phyloP scores from a whole-genome alignment of 2,113 vertebrate genomes.

The Sterrhoptilus dennistouni region DNA sequence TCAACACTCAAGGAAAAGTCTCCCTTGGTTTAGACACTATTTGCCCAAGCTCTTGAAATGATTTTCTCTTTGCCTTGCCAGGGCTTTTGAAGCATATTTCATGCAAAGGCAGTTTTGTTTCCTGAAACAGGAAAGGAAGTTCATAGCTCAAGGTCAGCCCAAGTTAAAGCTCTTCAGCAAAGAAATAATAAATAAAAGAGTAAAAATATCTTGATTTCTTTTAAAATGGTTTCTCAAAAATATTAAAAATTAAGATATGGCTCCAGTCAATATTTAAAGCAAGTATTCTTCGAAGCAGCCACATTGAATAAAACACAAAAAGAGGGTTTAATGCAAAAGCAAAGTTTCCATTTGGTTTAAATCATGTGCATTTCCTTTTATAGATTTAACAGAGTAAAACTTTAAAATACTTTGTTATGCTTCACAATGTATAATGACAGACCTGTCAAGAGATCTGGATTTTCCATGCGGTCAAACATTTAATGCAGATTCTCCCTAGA shows the following conservation, averaged over 20 bases:
- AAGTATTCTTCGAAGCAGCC: slow-evolving; percentile 5
- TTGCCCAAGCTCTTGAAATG: slow-evolving; percentile 9
- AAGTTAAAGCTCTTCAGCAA: slow-evolving; percentile 10
- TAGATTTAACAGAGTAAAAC: slow-evolving; percentile 54
- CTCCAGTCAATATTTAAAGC: slow-evolving; percentile 3
- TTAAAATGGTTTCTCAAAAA: slow-evolving; percentile 58
- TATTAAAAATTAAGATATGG: slow-evolving; percentile 10
- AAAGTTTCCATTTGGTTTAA: slow-evolving; percentile 63
- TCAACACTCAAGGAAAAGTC: slow-evolving; percentile 49
- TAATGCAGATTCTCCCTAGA: slow-evolving; percentile 13
- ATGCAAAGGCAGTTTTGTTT: slow-evolving; percentile 52
- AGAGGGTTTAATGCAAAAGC: not conserved
- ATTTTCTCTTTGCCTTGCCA: slow-evolving; percentile 8
- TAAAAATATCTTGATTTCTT: slow-evolving; percentile 52
- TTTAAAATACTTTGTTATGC: slow-evolving; percentile 63
- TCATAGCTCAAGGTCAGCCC: slow-evolving; percentile 47
- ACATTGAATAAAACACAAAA: not conserved
- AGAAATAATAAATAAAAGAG: slow-evolving; percentile 32
- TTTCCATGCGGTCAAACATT: slow-evolving; percentile 48
- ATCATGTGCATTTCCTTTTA: slow-evolving; percentile 60
- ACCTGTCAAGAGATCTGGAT: slow-evolving; percentile 43
- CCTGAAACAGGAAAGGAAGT: slow-evolving; percentile 30
- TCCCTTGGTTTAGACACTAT: slow-evolving; percentile 21
- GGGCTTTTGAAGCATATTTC: slow-evolving; percentile 39
- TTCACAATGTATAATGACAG: slow-evolving; percentile 49